Evolutionary conservation across 2,888 invertebrate genomes (phyloP).

Genomic region (Conus canariensis): DNA sequence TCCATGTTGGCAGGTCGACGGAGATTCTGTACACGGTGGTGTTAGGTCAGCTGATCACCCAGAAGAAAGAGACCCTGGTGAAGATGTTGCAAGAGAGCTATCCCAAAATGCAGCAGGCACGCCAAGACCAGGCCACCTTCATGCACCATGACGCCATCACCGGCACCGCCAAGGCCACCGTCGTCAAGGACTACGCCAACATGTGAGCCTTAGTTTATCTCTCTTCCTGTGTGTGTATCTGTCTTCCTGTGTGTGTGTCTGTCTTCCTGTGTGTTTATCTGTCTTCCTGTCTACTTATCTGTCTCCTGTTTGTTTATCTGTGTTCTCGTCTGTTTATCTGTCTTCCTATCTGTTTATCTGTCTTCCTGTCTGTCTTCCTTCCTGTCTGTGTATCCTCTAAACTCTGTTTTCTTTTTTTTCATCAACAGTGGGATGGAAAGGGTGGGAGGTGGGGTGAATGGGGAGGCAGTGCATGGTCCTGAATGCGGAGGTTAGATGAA

Average conservation of each 20-base stretch:
- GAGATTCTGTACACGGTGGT: slow-evolving; percentile 80
- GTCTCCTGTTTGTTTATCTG: too few species aligned
- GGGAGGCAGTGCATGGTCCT: too few species aligned
- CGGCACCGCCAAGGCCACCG: slow-evolving; percentile 94
- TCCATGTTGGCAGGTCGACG: slow-evolving; percentile 74
- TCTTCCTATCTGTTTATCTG: background rate
- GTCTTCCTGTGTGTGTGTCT: background rate
- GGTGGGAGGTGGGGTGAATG: too few species aligned
- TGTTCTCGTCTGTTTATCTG: background rate
- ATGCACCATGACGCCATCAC: slow-evolving; percentile 99
- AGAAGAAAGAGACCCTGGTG: background rate
- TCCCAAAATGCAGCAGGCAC: slow-evolving; percentile 77
- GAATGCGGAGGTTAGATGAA: too few species aligned
- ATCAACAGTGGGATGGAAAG: too few species aligned
- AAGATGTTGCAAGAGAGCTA: slow-evolving; percentile 28
- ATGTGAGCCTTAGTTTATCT: slow-evolving; percentile 66
- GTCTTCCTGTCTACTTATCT: too few species aligned
- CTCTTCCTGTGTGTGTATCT: background rate
- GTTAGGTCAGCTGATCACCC: slow-evolving; percentile 52
- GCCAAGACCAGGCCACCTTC: slow-evolving; percentile 89
- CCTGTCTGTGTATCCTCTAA: too few species aligned
- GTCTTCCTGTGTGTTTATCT: background rate
- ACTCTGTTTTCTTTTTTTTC: too few species aligned
- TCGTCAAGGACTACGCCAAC: slow-evolving; percentile 90
- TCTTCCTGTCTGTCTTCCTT: too few species aligned